Base-by-base conservation (phyloP, 2,888 invertebrate genomes). In the Hermaeophaga mercurialis region DNA sequence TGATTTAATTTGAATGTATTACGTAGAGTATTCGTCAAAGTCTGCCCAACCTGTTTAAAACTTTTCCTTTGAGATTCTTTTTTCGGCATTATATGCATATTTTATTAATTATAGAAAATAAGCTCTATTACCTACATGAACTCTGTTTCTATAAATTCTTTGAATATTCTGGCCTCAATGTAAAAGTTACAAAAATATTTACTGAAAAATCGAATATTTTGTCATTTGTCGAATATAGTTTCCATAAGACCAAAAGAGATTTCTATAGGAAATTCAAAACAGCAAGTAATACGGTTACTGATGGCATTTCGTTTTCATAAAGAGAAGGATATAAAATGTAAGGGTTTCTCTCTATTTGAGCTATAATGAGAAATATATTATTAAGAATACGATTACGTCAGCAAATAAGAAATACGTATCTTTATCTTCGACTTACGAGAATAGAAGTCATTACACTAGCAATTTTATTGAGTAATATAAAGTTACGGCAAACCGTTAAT, bases 361-460 rank as follows among this genome's bases (percentile, higher is more conserved):
- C 61, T 62, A 55, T 61, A 63, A 62, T 65, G 61, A 62, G 62
- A 63, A 57, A 60, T 59, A 59, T 62, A 62, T 61, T 61, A 65
- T 62, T 63, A 56, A 54, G 61, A 61, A 62, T 61, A 58, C 59
- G 59, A 63, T 65, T 57, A 62, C 59, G 56, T 58, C 58, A 60
- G 19, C 39, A 19, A 39, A 39, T 11, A 39, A 39, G 12, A 39
- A 39, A 19, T 31, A 31, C 8, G 12, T n/a, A n/a, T n/a, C n/a
- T n/a, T n/a, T n/a, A n/a, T n/a, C n/a, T 31, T 31, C 9, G 3
- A n/a, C 3, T 3, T n/a, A n/a, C n/a, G n/a, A 31, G 6, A 31
- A 31, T 9, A 12, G 31, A 39, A 14, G 11, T 19, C 15, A 12
- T 9, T 18, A 19, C n/a, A 11, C 22, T 19, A 8, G 8, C 7